Evolutionary conservation across 2,113 vertebrate species (phyloP), one percentile per base, ranked within the genome.

Genomic region (Ascaphus truei): DNA sequence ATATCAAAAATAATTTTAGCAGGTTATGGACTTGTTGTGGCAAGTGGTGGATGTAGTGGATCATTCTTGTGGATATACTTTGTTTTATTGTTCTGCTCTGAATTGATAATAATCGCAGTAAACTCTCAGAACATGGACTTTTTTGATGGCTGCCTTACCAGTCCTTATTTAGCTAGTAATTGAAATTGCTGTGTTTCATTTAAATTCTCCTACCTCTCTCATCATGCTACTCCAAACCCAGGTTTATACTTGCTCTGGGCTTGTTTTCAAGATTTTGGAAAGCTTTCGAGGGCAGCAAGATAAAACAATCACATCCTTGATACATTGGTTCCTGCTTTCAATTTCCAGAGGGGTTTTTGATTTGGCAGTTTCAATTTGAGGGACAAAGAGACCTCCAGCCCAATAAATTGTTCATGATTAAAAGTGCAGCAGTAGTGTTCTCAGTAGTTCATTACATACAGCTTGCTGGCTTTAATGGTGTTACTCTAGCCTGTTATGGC

Each of bases 391-490:
- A 62, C 73, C 39, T 72, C 37, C 64, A 68, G 56, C 50, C 67
- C 55, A 76, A 51, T 50, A 76, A 71, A 68, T 74, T 79, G 62
- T 33, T 75, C 66, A 25, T 68, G 68, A 78, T 80, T 77, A 74
- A 73, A 83, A 78, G 41, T 74, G 62, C 41, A 72, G 62, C 60
- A 71, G 31, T 63, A 78, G 51, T 75, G 26, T 23, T 36, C 71
- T 80, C 39, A 61, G 29, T 66, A 71, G 52, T 73, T 79, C 57
- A 62, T 81, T 74, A 62, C 36, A 72, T 59, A 30, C 74, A 34
- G 12, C 68, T 81, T 79, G 67, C 41, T 78, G 71, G 66, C 73
- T 81, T 79, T 77, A 76, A 68, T 72, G 57, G 45, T 76, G 36
- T 75, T 80, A 74, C 52, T 57, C 53, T 74, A 76, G 64, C 41